These are phyloP conservation scores for Busseola fusca DNA, from an alignment of 2,888 invertebrate species.

Conservation along the genomic window DNA sequence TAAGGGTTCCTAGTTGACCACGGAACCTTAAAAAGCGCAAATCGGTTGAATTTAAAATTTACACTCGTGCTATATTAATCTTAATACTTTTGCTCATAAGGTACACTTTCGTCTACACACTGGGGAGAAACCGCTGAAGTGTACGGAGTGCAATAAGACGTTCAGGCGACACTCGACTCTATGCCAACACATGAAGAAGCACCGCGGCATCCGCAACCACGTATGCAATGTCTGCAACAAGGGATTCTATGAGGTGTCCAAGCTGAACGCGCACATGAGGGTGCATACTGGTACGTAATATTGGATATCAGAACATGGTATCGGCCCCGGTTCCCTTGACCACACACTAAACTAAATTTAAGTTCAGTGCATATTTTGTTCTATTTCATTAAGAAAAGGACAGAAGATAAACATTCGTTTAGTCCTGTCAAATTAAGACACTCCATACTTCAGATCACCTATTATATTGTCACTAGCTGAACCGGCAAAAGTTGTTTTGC, in stretches of 20 bases:
- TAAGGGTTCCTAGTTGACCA: no score
- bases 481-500: no score
- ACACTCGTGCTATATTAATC: background rate
- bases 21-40: background rate
- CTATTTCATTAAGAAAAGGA: no score
- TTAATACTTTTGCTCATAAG: constrained; percentile 59
- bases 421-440: no score
- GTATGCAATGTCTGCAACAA: constrained; percentile 83
- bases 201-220: constrained; percentile 86
- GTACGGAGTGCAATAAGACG: constrained; percentile 85
- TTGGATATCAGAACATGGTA: constrained; percentile 3
- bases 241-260: constrained; percentile 87
- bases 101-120: constrained; percentile 87
- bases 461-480: no score
- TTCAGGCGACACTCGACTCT: constrained; percentile 87
- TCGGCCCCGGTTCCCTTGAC: no score
- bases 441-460: no score
- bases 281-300: constrained; percentile 81
- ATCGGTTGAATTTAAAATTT: background rate
- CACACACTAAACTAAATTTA: no score
- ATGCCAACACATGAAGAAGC: constrained; percentile 88
- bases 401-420: no score
- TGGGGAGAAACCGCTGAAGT: constrained; percentile 86
- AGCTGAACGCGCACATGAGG: constrained; percentile 86
- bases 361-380: no score